Base-by-base conservation (phyloP, 2,888 invertebrate species). In the Leptothorax acervorum region DNA sequence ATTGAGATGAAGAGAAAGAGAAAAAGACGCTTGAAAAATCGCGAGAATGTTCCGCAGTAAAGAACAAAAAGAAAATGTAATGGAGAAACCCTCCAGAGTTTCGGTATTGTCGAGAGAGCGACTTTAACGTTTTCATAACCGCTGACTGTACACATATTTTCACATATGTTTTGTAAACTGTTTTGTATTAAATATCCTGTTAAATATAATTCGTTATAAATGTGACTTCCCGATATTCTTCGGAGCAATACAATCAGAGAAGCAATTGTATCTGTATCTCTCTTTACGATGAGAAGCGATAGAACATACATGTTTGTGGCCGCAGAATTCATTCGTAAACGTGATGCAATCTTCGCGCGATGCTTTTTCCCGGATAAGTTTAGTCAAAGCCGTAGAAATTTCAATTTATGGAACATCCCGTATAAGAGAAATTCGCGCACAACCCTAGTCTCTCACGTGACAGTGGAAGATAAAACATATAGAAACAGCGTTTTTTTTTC, bases 351-450 rank as follows among this genome's bases (percentile, higher is more conserved):
- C 53, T 53, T 76, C 48, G 39, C 62, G 15, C 48, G 23, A 65
- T 31, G 42, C 12, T 66, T 66, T 66, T 55, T 66, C 6, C n/a
- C 1, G 9, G 15, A 15, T 63, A 39, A 55, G n/a, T 62, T 60
- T 66, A 35, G 31, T n/a, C 12, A 12, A 55, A 78, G 2, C 2
- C 39, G 55, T 78, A 66, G 57, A 78, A 57, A 31, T 78, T 66
- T 78, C 78, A 78, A 55, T 78, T 78, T 66, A 66, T 39, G 39
- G 3, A n/a, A 76, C 42, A 65, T 18, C 39, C 15, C 4, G n/a
- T 57, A 12, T 78, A 55, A 9, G 45, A 55, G 66, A 1, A 78
- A 5, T 78, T 76, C 18, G 42, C 65, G 18, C 39, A 42, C 42
- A 55, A 55, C 5, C 4, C 28, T 45, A 45, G 4, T 55, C 12